Conservation (phyloP, 1,140 invertebrate species). For the Drosophila burlai region DNA sequence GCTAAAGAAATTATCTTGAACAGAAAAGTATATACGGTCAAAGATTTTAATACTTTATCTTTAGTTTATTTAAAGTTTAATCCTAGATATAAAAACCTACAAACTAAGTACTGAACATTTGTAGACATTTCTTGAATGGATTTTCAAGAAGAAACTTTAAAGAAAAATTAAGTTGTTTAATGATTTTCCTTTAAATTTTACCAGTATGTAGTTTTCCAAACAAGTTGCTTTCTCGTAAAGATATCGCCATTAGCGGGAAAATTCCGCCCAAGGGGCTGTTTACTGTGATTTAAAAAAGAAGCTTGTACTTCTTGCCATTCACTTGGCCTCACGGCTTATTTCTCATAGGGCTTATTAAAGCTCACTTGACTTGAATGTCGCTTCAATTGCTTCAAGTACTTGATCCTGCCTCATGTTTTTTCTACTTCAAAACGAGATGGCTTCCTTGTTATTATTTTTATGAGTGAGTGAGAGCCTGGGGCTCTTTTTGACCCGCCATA, state of each 20-base stretch:
- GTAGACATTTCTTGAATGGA: neutral
- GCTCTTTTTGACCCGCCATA: conserved; percentile 24
- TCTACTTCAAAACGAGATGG: conserved; percentile 33
- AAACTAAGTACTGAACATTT: neutral
- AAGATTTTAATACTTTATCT: neutral
- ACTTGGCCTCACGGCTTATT: conserved; percentile 12
- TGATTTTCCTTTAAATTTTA: no score
- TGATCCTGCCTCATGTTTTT: conserved; percentile 40
- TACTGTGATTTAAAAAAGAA: conserved; percentile 27
- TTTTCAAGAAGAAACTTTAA: neutral
- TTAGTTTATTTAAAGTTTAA: neutral
- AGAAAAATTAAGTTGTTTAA: neutral
- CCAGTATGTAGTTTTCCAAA: conserved; percentile 5
- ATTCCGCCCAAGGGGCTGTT: conserved; percentile 23
- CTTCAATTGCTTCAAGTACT: conserved; percentile 41
- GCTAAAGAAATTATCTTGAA: neutral
- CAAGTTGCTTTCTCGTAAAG: neutral
- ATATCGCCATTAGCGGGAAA: neutral
- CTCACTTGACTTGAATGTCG: conserved; percentile 52
- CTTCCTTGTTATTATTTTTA: conserved; percentile 47
- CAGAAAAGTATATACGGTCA: neutral
- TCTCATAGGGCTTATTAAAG: conserved; percentile 64
- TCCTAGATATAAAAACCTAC: no score
- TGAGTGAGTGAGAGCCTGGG: conserved; percentile 11
- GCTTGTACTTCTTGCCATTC: conserved; percentile 20